Base-by-base conservation (phyloP, 2,888 invertebrate species). In the Polyommatus iphigenia region DNA sequence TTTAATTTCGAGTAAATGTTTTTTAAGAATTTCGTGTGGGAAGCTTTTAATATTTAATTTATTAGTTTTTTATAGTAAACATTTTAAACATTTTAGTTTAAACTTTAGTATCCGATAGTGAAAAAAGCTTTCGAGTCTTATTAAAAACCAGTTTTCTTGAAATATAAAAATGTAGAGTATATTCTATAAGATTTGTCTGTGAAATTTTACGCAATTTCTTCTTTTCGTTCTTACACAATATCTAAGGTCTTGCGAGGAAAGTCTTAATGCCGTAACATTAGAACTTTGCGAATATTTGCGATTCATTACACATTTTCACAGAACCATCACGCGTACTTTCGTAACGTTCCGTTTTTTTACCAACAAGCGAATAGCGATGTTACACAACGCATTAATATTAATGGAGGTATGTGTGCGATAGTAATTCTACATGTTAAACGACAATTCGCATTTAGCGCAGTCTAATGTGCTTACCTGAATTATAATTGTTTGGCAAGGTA, bases 391-490 rank as follows among this genome's bases (percentile, higher is more conserved):
- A 67, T 67, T 29, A 67, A 84, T 84, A 84, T 84, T 82, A 80
- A 84, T 82, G 82, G 82, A 82, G 83, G 83, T 83, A 84, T 86
- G 62, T 29, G 15, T 15, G 15, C 32, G 24, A 67, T 67, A 32
- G 67, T 18, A 24, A 67, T 67, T 67, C 62, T 67, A 67, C 62
- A 59, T 67, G 24, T 62, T 62, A 15, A 32, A 67, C 29, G 67
- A 67, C 67, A 67, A 67, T 67, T 67, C 67, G 67, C 29, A 67
- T 67, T 29, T 67, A 29, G 32, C 67, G 67, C 67, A 67, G 29
- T 29, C 6, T 2, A 32, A 67, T 67, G 67, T 6, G 67, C 67
- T 67, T 67, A 67, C 67, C 67, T 67, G 67, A 67, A 67, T 67
- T 32, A 18, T 32, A 67, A 67, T 67, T 67, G 29, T 32, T 67